Percentiles rank a stretch among this genome's conserved stretches.
These are phyloP conservation scores for Epizoanthus ramosus DNA, from an alignment of 92 coral and sea anemone genomes.

Conservation along the genomic window DNA sequence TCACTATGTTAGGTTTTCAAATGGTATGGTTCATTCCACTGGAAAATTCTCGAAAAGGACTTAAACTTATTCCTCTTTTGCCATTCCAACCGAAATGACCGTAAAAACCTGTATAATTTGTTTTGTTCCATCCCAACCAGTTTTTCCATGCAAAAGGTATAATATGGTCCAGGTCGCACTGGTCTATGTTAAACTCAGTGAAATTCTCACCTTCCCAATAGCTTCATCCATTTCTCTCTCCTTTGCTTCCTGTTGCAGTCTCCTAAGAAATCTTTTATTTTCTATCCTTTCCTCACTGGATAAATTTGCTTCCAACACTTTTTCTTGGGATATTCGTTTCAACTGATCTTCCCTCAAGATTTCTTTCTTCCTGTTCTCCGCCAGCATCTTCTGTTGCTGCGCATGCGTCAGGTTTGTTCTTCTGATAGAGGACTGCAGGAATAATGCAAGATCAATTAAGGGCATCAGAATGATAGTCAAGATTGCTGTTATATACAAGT, in stretches of 20 bases:
- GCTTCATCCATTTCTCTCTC: slow-evolving; percentile 93
- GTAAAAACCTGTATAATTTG: too few species aligned
- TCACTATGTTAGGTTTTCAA: too few species aligned
- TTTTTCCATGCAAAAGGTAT: too few species aligned
- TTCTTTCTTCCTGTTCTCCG: slow-evolving; percentile 86
- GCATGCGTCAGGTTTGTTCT: slow-evolving; percentile 86
- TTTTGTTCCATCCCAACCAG: too few species aligned
- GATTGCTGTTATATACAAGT: too few species aligned
- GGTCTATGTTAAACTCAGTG: neutral
- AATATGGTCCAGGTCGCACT: too few species aligned
- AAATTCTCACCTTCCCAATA: slow-evolving; percentile 69
- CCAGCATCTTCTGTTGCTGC: slow-evolving; percentile 86
- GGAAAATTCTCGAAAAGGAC: too few species aligned
- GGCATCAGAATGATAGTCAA: neutral
- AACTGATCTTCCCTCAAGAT: slow-evolving; percentile 87
- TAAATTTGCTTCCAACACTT: slow-evolving; percentile 84
- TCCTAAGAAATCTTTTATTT: slow-evolving; percentile 87
- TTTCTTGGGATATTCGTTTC: slow-evolving; percentile 83
- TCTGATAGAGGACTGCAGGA: slow-evolving; percentile 71
- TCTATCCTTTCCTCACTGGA: slow-evolving; percentile 97
- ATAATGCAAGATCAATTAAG: neutral
- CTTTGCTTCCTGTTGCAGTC: slow-evolving; percentile 87
- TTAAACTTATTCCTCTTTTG: too few species aligned
- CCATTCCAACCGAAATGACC: too few species aligned
- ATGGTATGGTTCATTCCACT: too few species aligned